Base-by-base conservation (phyloP, 1,140 invertebrate genomes). In the Lethocerus indicus region DNA sequence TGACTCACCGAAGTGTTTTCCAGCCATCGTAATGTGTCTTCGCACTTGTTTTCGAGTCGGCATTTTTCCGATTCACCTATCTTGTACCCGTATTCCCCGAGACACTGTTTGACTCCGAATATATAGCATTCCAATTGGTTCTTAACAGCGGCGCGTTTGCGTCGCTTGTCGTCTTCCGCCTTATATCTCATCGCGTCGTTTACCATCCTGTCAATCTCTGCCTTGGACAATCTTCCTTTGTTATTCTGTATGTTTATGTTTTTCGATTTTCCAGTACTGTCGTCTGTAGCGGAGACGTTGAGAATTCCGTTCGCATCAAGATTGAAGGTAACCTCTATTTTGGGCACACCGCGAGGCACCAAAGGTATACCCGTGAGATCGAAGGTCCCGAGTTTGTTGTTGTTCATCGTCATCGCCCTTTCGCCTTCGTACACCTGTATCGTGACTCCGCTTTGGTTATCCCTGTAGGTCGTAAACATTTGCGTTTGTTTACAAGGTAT, bases 351-450 rank as follows among this genome's bases (percentile, higher is more conserved):
- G 67, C 71, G 68, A 0, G 75, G 75, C 23, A 74, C 75, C 28
- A 76, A 74, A 16, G 75, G 73, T 46, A 78, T 75, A n/a, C 74
- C 75, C 59, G 68, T 67, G 50, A 80, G 61, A 54, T 86, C 80
- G 59, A 88, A 88, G 39, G 76, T 83, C 25, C 86, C 86, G 14
- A 90, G 67, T n/a, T n/a, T n/a, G n/a, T n/a, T n/a, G n/a, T n/a
- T n/a, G n/a, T n/a, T n/a, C n/a, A n/a, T n/a, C n/a, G 5, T 84
- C 71, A 80, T 76, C 0, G 71, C 64, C 29, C 76, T 59, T 59
- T 79, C 78, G 21, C 78, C 78, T 61, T 81, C 77, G 54, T 61
- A 81, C 2, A 87, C 81, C 62, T 81, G 76, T 51, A 86, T 78
- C 7, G 76, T 78, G 1, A 89, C 84, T 37, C 75, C 82, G n/a